A percentile compares a stretch with the other conserved stretches of the same genome.
Conservation (phyloP, 2,113 vertebrate species). For the Ciconia boyciana region DNA sequence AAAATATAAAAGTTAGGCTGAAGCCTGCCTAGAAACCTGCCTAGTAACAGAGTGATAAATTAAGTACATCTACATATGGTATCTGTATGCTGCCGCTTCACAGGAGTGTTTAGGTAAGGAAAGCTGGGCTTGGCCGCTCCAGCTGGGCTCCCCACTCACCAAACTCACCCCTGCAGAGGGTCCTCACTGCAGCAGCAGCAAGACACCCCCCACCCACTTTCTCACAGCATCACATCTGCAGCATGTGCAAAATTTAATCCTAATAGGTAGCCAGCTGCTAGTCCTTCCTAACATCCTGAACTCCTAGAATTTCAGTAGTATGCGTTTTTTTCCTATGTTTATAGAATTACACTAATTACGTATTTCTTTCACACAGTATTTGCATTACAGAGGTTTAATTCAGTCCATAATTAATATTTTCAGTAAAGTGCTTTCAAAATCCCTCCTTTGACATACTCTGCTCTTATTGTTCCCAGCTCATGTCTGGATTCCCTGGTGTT, state of each 20-base stretch:
- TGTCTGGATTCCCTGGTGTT: not conserved
- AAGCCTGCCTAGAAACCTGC: conserved; percentile 54
- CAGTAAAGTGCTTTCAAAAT: not conserved
- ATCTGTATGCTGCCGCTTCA: not conserved
- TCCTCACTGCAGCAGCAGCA: not conserved
- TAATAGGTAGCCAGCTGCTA: not conserved
- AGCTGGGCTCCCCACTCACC: not conserved
- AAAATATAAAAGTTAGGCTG: not conserved
- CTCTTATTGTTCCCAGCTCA: not conserved
- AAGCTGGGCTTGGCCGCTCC: not conserved
- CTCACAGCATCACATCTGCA: not conserved
- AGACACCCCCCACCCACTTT: not conserved
- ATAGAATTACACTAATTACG: not conserved
- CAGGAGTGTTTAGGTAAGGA: not conserved
- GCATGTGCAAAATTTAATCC: not conserved
- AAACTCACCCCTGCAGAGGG: not conserved
- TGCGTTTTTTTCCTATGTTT: not conserved
- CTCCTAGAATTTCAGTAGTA: not conserved
- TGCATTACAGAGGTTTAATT: not conserved
- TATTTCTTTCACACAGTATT: not conserved
- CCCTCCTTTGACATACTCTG: not conserved
- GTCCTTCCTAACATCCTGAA: not conserved
- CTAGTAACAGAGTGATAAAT: conserved; percentile 49
- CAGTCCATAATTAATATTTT: not conserved
- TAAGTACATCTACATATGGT: conserved; percentile 14